Percentiles rank a stretch among this genome's conserved stretches.
Conservation (phyloP, 1,140 invertebrate genomes). For the Bombus polaris region DNA sequence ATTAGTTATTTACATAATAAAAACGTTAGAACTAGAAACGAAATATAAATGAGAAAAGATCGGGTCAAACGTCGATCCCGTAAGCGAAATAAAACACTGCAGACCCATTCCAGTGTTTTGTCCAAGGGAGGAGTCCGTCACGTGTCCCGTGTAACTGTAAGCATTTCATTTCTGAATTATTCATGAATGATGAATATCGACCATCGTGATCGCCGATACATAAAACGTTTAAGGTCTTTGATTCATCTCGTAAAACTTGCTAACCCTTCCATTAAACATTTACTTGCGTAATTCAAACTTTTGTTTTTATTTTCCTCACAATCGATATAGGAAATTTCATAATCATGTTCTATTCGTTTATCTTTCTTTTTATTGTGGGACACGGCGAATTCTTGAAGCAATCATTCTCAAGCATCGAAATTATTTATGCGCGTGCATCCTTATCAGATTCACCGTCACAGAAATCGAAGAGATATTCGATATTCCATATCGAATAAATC, state of each 20-base stretch:
- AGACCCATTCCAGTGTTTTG: not conserved
- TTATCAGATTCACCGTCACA: not conserved
- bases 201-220: not conserved
- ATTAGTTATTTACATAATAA: not conserved
- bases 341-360: not conserved
- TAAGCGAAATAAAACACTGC: not conserved
- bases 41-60: not conserved
- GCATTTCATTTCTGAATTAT: slow-evolving; percentile 38
- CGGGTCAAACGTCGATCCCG: slow-evolving; percentile 5
- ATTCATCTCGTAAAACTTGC: not conserved
- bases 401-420: not conserved
- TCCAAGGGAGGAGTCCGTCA: slow-evolving; percentile 16
- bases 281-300: too few species aligned
- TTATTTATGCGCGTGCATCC: not conserved
- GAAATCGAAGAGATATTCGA: not conserved
- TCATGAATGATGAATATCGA: slow-evolving; percentile 42
- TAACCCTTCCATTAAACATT: not conserved
- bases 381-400: not conserved
- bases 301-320: not conserved
- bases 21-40: not conserved
- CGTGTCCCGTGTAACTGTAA: slow-evolving; percentile 33
- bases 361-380: not conserved
- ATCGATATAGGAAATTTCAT: not conserved
- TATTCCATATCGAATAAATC: too few species aligned
- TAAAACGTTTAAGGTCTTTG: not conserved